Percentiles rank a stretch among this genome's conserved stretches.
phyloP scores from a whole-genome alignment of 2,113 vertebrate species.

The Herpetotheres cachinnans region DNA sequence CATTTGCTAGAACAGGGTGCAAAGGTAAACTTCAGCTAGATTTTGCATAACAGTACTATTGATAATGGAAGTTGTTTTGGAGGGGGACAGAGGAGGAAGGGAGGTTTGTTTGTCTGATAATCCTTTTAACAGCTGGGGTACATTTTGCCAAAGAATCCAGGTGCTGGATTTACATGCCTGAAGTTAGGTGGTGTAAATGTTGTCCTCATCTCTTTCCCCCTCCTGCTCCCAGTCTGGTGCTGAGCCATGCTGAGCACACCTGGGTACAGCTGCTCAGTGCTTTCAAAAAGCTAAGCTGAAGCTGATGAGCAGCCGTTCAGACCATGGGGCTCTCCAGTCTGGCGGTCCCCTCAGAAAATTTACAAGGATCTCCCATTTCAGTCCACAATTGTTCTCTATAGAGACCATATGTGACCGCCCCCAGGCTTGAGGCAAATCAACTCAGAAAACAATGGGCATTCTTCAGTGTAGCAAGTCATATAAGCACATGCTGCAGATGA shows the following conservation, averaged over 20 bases:
- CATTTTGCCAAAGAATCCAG: neutral
- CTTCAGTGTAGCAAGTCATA: neutral
- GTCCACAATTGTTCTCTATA: neutral
- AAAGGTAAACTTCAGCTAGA: neutral
- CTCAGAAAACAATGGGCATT: neutral
- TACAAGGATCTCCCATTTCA: neutral
- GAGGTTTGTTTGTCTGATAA: neutral
- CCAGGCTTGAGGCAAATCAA: neutral
- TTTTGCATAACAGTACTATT: neutral
- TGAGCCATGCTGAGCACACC: neutral
- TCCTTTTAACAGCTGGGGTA: neutral
- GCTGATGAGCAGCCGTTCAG: rapidly evolving
- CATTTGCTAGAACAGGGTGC: neutral
- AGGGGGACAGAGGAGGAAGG: neutral
- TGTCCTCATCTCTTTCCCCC: no score
- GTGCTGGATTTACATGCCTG: rapidly evolving
- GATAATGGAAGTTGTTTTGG: neutral
- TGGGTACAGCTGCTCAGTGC: neutral
- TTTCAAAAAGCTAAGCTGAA: neutral
- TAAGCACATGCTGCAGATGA: neutral
- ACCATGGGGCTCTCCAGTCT: neutral
- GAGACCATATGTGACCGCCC: neutral
- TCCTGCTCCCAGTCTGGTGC: rapidly evolving
- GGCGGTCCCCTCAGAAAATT: neutral
- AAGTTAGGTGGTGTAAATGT: rapidly evolving